phyloP scores from a whole-genome alignment of 2,888 invertebrate species.

The Selenia dentaria region DNA sequence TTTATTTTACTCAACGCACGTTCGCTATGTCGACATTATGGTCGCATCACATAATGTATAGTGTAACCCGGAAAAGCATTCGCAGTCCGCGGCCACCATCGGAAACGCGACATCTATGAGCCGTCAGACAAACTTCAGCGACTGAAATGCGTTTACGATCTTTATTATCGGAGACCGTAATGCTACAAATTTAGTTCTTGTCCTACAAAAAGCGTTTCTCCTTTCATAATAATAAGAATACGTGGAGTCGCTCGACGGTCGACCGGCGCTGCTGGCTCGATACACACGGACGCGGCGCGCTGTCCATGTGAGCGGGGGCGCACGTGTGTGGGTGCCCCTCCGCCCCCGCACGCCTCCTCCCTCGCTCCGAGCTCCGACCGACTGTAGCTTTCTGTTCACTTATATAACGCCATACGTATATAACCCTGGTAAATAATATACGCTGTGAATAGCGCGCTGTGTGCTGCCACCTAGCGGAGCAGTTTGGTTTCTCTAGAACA shows the following conservation, averaged over 20 bases:
- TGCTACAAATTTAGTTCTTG: slow-evolving; percentile 84
- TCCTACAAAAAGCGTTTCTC: slow-evolving; percentile 85
- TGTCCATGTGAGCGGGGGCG: slow-evolving; percentile 50
- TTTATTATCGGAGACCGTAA: slow-evolving; percentile 80
- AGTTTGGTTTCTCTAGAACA: slow-evolving; percentile 56
- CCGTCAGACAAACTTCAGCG: slow-evolving; percentile 73
- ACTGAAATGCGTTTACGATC: slow-evolving; percentile 81
- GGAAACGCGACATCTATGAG: slow-evolving; percentile 80
- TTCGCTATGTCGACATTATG: slow-evolving; percentile 39
- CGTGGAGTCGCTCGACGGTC: slow-evolving; percentile 73
- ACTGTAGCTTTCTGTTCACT: slow-evolving; percentile 83
- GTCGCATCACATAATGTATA: slow-evolving; percentile 44
- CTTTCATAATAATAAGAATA: slow-evolving; percentile 87
- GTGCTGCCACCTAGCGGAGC: slow-evolving; percentile 82
- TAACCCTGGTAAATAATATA: slow-evolving; percentile 80
- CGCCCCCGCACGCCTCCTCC: slow-evolving; percentile 30
- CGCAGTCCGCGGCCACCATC: slow-evolving; percentile 33
- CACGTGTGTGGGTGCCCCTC: slow-evolving; percentile 41
- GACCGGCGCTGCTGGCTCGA: slow-evolving; percentile 75
- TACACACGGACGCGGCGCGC: slow-evolving; percentile 63
- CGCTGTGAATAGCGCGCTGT: slow-evolving; percentile 76
- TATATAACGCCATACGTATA: slow-evolving; percentile 80
- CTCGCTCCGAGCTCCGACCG: slow-evolving; percentile 38
- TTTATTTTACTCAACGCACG: slow-evolving; percentile 39
- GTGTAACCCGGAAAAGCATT: slow-evolving; percentile 47